Evolutionary conservation across 1,140 invertebrate genomes (phyloP), one percentile per base, ranked within the genome.

Genomic region (Drosophila mayri): DNA sequence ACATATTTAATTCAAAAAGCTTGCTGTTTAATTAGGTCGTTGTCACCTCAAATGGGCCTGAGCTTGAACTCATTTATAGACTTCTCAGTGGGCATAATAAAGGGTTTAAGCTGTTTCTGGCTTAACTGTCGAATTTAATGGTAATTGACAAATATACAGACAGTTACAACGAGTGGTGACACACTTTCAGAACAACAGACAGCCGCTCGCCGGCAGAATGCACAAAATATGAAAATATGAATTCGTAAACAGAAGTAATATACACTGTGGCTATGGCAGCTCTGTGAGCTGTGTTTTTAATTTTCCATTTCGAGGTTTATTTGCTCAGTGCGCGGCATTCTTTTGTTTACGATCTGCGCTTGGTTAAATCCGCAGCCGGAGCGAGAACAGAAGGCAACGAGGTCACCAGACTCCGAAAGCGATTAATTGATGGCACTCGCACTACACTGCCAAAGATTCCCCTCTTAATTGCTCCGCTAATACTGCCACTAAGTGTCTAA

Each of bases 111-210:
- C n/a, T 4, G 6, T 32, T 32, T 38, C 25, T 35, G 44, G 47
- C 41, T 16, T 47, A 72, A 37, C 78, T 81, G 65, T 78, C 55
- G 67, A 70, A 70, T 76, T 62, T 49, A 67, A 22, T 28, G 38
- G 55, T 50, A 78, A 41, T 41, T 49, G 67, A 47, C 57, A 71
- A 74, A 78, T 71, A 84, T 81, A 65, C 74, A 76, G 50, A 50
- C 81, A 84, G 68, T 81, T 61, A 50, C 41, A 47, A 57, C 60
- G 57, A 58, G 38, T 62, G 81, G 37, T 90, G 84, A 81, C 84
- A 84, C 59, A 88, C 85, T 81, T 87, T 88, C 57, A 60, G 47
- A 81, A 77, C 49, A 73, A 72, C 62, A 72, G 67, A 47, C 47
- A 28, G 20, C 16, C 37, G 18, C 12, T 49, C 46, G 76, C 58